Percentiles rank a stretch among this genome's conserved stretches.
phyloP scores from a whole-genome alignment of 2,797 vertebrate genomes.

The Carapus acus region DNA sequence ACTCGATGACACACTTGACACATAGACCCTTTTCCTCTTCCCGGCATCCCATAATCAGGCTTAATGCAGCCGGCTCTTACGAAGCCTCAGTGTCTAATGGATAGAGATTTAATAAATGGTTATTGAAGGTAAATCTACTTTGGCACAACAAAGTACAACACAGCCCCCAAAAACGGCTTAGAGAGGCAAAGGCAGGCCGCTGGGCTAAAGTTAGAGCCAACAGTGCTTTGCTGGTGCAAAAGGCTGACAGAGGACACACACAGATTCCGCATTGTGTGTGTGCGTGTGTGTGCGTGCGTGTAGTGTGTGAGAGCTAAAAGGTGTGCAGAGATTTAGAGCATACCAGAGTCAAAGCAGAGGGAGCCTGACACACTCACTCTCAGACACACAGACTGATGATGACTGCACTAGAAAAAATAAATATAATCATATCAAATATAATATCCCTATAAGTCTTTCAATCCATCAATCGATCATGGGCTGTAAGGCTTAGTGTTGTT shows the following conservation, averaged over 20 bases:
- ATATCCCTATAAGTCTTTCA: no score
- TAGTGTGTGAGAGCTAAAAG: conserved; percentile 30
- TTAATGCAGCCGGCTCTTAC: conserved; percentile 86
- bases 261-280: conserved; percentile 45
- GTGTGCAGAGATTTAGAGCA: conserved; percentile 10
- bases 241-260: conserved; percentile 25
- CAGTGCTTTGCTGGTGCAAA: conserved; percentile 33
- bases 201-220: conserved; percentile 61
- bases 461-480: no score
- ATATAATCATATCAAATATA: no score
- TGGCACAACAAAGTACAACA: conserved; percentile 77
- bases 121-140: conserved; percentile 98
- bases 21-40: conserved; percentile 75
- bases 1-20: conserved; percentile 73
- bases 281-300: no score
- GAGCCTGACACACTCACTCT: no score
- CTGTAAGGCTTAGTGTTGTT: no score
- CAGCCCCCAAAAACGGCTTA: conserved; percentile 73
- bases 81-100: conserved; percentile 85
- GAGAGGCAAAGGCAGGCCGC: conserved; percentile 55
- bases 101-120: conserved; percentile 98
- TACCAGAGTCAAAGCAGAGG: background rate
- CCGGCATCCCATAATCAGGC: conserved; percentile 85
- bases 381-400: no score
- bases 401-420: no score